Base-by-base conservation (phyloP, 2,888 invertebrate species). In the Napeogenes inachia region DNA sequence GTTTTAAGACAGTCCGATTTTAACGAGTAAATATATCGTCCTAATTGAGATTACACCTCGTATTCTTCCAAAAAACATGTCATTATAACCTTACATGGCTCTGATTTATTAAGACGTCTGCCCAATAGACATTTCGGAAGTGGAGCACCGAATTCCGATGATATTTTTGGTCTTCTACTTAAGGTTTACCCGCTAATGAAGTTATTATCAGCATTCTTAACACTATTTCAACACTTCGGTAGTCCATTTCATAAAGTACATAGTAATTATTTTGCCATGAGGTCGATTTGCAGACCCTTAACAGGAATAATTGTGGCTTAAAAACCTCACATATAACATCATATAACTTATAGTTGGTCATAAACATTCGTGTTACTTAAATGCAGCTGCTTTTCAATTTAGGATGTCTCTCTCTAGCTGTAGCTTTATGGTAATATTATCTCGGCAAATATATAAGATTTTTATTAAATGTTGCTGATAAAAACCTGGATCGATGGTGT, bases 11-110 rank as follows among this genome's bases (percentile, higher is more conserved):
- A 76, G 73, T 75, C 73, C 78, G 77, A 85, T 85, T 88, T 88
- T 89, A 89, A 89, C 88, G 86, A 89, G 88, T 80, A 84, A 85
- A 84, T 82, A 82, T 84, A 85, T 84, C 80, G 80, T 73, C 81
- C 87, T 89, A 89, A 89, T 89, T 89, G 89, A 87, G 89, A 90
- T 88, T 87, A 87, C 88, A 83, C 87, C 85, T 81, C 76, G 75
- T 69, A 72, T 74, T 72, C 75, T 79, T 78, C 78, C 80, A 82
- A 86, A 89, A 88, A 87, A 80, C 84, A 78, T 82, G 80, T 84
- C 86, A 84, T 87, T 87, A 88, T 80, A 75, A 72, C 88, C 87
- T 77, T 84, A 89, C 76, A 82, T 73, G 87, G 87, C 53, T 76
- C 75, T 85, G 89, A 89, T 89, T 89, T 89, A 89, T 89, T 85